Base-by-base conservation (phyloP, 2,113 vertebrate genomes). In the Cyprinodon variegatus region DNA sequence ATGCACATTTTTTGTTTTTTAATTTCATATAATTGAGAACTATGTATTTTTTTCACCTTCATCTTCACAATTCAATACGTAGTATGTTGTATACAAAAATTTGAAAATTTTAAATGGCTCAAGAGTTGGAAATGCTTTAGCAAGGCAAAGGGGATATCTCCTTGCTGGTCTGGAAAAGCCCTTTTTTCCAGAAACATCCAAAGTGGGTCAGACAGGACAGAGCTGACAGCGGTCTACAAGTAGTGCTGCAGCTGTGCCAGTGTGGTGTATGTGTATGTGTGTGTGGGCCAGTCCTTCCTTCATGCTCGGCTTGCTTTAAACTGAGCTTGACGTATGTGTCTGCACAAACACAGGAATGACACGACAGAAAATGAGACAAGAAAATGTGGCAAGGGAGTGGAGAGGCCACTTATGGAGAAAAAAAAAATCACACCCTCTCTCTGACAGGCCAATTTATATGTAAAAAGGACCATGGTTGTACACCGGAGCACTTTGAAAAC, bases 141-240 rank as follows among this genome's bases (percentile, higher is more conserved):
- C 50, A 83, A 46, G 60, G 67, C 20, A 11, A n/a, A 20, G 73
- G 37, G 78, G 85, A 72, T 17, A 85, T 87, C 65, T 87, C 81
- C 83, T 83, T 59, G 11, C 39, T 70, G 39, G 83, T 72, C 67
- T 72, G 85, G 89, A 90, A 92, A 91, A 90, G 81, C 88, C 89
- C 83, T 72, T 81, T 81, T 22, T 86, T 87, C 81, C 75, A 91
- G 85, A 91, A 90, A 83, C 85, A 88, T 83, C 82, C 75, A 78
- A 92, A 93, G 85, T 90, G 90, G 90, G 90, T 92, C 92, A 90
- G 67, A 66, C 83, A 76, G 87, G 82, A 79, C 80, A 74, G 81
- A 66, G 79, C 83, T 84, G 83, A 86, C 81, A 78, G 73, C 68
- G 65, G 79, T 59, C 76, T 76, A 46, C 83, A 72, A 77, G 74